Percentiles rank a stretch among this genome's conserved stretches.
These are phyloP conservation scores for Crematogaster levior DNA, from an alignment of 2,888 invertebrate genomes.

Conservation along the genomic window DNA sequence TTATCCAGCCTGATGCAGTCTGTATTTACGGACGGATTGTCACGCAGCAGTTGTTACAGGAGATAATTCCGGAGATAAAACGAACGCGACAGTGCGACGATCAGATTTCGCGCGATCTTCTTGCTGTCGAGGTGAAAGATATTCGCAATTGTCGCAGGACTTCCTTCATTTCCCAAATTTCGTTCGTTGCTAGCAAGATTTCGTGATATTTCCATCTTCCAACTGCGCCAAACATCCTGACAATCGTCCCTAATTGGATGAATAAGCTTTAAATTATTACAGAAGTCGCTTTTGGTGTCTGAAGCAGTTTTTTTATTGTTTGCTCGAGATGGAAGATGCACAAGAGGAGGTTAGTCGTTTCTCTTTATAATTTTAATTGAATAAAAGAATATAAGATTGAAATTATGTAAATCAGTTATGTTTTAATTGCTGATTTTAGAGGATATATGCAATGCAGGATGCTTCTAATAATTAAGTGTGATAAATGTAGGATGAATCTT, in stretches of 20 bases:
- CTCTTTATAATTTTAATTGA: background rate
- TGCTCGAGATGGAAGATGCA: conserved; percentile 80
- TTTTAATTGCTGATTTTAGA: background rate
- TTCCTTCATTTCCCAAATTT: background rate
- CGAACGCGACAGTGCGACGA: background rate
- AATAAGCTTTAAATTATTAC: background rate
- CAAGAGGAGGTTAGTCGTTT: conserved; percentile 79
- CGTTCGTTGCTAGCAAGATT: background rate
- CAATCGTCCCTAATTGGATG: background rate
- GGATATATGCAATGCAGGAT: background rate
- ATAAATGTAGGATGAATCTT: background rate
- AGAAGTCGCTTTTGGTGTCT: conserved; percentile 14
- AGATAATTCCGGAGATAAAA: background rate
- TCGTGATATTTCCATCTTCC: background rate
- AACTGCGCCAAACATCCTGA: background rate
- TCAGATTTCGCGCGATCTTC: background rate
- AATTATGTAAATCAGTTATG: background rate
- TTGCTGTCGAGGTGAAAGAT: background rate
- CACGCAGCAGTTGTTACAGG: background rate
- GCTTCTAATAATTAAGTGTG: background rate
- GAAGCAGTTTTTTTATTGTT: conserved; percentile 20
- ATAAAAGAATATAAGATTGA: background rate
- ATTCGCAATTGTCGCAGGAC: background rate
- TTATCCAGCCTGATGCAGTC: too few species aligned
- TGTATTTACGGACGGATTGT: background rate